phyloP scores from a whole-genome alignment of 1,140 invertebrate genomes.

The Lepidurus arcticus region DNA sequence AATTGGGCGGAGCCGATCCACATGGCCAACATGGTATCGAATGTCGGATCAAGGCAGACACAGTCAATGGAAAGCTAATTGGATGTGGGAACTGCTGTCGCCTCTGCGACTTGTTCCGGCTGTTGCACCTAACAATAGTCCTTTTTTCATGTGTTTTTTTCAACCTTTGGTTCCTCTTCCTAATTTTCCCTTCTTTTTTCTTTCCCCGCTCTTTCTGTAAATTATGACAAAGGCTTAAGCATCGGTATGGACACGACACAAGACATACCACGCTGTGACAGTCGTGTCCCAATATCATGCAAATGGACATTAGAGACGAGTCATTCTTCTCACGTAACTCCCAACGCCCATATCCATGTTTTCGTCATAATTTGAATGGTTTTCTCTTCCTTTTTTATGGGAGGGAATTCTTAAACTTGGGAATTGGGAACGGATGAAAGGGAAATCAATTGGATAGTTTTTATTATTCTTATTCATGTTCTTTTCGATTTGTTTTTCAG shows the following conservation, averaged over 20 bases:
- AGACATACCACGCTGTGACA: background rate
- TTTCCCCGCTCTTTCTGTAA: background rate
- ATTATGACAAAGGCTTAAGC: too few relatives aligned
- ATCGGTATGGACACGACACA: too few relatives aligned
- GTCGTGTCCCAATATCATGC: slow-evolving; percentile 1
- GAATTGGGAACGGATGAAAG: background rate
- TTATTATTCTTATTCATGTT: slow-evolving; percentile 24
- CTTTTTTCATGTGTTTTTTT: background rate
- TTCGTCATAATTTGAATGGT: background rate
- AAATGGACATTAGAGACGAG: slow-evolving; percentile 4
- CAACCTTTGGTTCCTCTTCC: too few relatives aligned
- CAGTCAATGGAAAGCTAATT: slow-evolving; percentile 22
- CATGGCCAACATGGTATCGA: slow-evolving; percentile 8
- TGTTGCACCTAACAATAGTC: slow-evolving; percentile 6
- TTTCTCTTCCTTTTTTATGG: too few relatives aligned
- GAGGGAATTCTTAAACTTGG: background rate
- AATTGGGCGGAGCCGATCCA: slow-evolving; percentile 13
- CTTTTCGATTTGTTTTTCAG: slow-evolving; percentile 54
- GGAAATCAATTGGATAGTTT: background rate
- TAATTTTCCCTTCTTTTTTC: background rate
- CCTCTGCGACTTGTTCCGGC: background rate
- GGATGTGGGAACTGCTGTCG: slow-evolving; percentile 20
- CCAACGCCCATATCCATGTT: background rate
- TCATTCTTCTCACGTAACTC: slow-evolving; percentile 11
- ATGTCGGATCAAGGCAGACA: slow-evolving; percentile 15